A percentile compares a stretch with the other conserved stretches of the same genome.
Conservation (phyloP, 1,140 invertebrate species). For the Chironomus tepperi region DNA sequence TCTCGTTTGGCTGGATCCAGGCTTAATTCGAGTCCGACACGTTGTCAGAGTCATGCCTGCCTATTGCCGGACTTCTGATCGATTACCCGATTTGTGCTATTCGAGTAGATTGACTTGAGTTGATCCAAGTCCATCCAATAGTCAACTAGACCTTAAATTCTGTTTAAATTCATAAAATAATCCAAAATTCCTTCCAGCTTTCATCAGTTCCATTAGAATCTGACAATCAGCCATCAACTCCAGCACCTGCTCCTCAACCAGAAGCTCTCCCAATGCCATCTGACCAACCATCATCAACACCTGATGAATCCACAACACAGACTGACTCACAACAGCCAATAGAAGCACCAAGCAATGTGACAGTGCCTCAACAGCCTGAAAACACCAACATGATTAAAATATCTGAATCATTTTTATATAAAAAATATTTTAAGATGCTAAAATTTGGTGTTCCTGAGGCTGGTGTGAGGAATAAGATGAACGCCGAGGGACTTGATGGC, state of each 20-base stretch:
- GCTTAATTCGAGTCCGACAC: no score
- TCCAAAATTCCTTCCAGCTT: neutral
- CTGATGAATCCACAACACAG: neutral
- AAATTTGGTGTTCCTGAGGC: constrained; percentile 70
- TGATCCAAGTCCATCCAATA: no score
- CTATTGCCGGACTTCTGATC: no score
- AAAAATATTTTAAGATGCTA: constrained; percentile 80
- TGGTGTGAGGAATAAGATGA: constrained; percentile 77
- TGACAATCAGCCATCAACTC: no score
- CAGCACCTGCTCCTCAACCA: neutral
- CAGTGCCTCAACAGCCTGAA: neutral
- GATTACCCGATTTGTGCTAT: no score
- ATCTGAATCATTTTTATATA: constrained; percentile 43
- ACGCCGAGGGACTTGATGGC: constrained; percentile 63
- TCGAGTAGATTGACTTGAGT: no score
- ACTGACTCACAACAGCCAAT: neutral
- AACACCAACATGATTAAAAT: constrained; percentile 26
- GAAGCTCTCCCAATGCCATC: no score
- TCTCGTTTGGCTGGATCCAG: no score
- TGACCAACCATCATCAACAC: neutral
- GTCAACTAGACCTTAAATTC: no score
- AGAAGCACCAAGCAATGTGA: neutral
- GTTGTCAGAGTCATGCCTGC: no score
- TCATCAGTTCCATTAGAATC: neutral
- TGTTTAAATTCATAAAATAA: neutral